Conservation (phyloP, 2,113 vertebrate genomes). For the Noturus placidus region DNA sequence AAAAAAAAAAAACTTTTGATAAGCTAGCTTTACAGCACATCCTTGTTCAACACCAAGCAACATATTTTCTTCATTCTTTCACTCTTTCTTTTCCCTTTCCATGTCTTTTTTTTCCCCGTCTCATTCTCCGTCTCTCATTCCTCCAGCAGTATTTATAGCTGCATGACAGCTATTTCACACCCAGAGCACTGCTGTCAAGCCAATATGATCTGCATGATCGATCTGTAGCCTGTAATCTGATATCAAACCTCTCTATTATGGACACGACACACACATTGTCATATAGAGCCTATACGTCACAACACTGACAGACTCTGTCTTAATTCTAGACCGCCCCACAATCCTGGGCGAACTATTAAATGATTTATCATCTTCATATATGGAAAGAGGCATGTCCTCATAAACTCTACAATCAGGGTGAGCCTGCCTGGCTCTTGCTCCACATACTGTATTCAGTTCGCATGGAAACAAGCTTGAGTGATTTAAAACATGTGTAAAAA, state of each 20-base stretch:
- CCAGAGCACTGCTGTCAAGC: slow-evolving; percentile 28
- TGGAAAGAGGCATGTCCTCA: background rate
- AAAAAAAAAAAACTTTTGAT: background rate
- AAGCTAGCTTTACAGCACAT: background rate
- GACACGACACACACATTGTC: slow-evolving; percentile 4
- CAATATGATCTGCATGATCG: slow-evolving; percentile 19
- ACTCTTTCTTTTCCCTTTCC: slow-evolving; percentile 2
- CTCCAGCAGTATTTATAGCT: slow-evolving; percentile 17
- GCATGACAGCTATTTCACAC: slow-evolving; percentile 31
- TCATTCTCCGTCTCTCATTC: slow-evolving; percentile 24
- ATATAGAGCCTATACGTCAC: slow-evolving; percentile 4
- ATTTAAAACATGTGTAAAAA: background rate
- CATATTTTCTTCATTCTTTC: background rate
- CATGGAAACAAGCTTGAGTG: background rate
- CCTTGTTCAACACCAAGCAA: background rate
- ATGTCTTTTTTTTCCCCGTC: background rate
- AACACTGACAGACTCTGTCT: background rate
- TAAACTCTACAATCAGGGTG: background rate
- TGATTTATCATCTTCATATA: background rate
- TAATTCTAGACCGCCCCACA: background rate
- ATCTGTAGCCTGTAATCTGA: slow-evolving; percentile 51
- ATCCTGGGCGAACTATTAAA: background rate
- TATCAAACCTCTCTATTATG: slow-evolving; percentile 53
- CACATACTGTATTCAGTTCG: background rate
- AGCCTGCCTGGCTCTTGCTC: background rate